phyloP scores from a whole-genome alignment of 2,797 vertebrate species.

The Distichodus sexfasciatus region DNA sequence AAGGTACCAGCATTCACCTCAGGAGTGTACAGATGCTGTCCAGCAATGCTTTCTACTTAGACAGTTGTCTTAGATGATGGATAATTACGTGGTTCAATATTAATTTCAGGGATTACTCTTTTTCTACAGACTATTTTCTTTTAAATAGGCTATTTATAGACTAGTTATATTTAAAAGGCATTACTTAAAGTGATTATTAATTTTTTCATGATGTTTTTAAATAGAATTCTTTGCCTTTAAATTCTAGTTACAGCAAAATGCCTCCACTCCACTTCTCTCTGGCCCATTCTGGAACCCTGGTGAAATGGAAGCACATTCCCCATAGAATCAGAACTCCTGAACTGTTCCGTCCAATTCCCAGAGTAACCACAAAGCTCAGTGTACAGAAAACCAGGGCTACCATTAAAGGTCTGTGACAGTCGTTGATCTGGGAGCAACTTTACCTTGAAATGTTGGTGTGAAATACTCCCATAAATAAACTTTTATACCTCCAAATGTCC shows the following conservation, averaged over 20 bases:
- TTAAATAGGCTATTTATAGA: too few relatives aligned
- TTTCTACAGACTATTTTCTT: too few relatives aligned
- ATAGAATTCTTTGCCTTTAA: slow-evolving; percentile 7
- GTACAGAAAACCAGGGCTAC: slow-evolving; percentile 23
- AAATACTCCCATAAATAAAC: background rate
- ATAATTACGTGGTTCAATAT: too few relatives aligned
- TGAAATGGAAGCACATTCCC: slow-evolving; percentile 54
- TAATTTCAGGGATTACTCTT: too few relatives aligned
- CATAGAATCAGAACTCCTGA: slow-evolving; percentile 44
- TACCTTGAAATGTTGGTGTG: background rate
- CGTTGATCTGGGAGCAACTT: too few relatives aligned
- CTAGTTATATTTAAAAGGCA: too few relatives aligned
- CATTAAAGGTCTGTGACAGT: slow-evolving; percentile 39
- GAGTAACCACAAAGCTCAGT: background rate
- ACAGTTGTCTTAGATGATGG: background rate
- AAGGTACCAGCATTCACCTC: too few relatives aligned
- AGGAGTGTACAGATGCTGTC: too few relatives aligned
- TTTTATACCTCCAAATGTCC: background rate
- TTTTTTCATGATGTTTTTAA: too few relatives aligned
- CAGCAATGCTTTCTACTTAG: too few relatives aligned
- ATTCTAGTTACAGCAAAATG: slow-evolving; percentile 78
- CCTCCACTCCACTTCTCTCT: slow-evolving; percentile 82
- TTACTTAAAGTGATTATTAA: too few relatives aligned
- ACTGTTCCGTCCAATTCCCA: slow-evolving; percentile 13
- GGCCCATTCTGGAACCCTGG: slow-evolving; percentile 77